Base-by-base conservation (phyloP, 1,140 invertebrate genomes). In the Scaptodrosophila lebanonensis region DNA sequence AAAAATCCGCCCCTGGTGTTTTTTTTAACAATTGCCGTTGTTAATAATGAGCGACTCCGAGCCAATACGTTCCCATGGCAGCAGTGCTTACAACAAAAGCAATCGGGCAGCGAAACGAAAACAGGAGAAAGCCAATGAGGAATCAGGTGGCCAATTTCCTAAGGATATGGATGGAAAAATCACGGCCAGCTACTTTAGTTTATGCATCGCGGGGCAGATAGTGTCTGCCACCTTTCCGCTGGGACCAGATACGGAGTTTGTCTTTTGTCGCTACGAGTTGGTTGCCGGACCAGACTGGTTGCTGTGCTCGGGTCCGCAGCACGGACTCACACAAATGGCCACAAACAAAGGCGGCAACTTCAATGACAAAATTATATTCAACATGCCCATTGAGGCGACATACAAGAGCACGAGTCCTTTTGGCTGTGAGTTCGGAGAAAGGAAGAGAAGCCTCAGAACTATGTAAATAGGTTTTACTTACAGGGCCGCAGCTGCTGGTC, bases 401-500 rank as follows among this genome's bases (percentile, higher is more conserved):
- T 88, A 75, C 49, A 85, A 73, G 48, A 86, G 79, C 44, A 87
- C 77, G 18, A 87, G 73, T 54, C 77, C 85, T 8, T 87, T 68
- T 54, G 87, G 87, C 33, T 88, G 87, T 88, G 66, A 64, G 86
- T 84, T 20, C 1, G 18, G 9, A 11, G 2, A 22, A 17, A 13
- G 1, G n/a, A 16, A 3, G 2, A 13, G n/a, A n/a, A 29, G 4
- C 2, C 20, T 15, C 1, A 16, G 0, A n/a, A 32, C 18, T 15
- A 7, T 8, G 0, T 3, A 0, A 16, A 17, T 7, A 38, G 13
- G 4, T 32, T 11, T 1, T 16, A 9, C 53, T 51, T 39, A 0
- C 33, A 88, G 87, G 87, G 87, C 87, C 87, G 2, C 87, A 88
- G 50, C 66, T 88, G 3, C 65, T 88, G 7, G 59, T 87, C 11